Base-by-base conservation (phyloP, 1,140 invertebrate species). In the Gryllus bimaculatus region DNA sequence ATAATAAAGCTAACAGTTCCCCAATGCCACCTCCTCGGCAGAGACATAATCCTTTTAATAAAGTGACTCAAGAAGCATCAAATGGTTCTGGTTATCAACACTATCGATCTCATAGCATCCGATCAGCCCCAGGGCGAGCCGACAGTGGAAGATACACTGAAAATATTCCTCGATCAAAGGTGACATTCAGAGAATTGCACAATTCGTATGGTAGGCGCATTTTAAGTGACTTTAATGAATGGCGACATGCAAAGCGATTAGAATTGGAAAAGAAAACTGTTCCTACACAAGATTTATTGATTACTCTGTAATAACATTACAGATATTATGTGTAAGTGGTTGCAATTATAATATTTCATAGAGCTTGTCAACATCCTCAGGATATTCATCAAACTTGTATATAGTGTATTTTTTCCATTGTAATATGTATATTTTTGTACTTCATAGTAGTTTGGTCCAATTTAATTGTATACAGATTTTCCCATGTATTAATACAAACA, bases 11-110 rank as follows among this genome's bases (percentile, higher is more conserved):
- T 20, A 81, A 82, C 13, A 82, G 82, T 21, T 89, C 88, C 1
- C 91, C 92, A 0, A 88, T 89, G 80, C 89, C 90, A 47, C 91
- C 92, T 13, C 91, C 91, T 6, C 85, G 90, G 47, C 88, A 90
- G 26, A 85, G 91, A n/a, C 90, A 91, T 78, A 92, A 92, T 85
- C 91, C 91, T 3, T 93, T 92, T 76, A 92, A 93, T 82, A 88
- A 88, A 78, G 75, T 78, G 12, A 74, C 74, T 8, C 75, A 49
- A 8, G 66, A 47, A 21, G 77, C 48, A 78, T 75, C 49, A n/a
- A 13, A 26, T 76, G 78, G 75, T 0, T 54, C 47, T 66, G 10
- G 48, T 82, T 81, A 81, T 81, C 48, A 84, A 82, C 85, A 90
- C 83, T 86, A 88, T 79, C 84, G 89, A 76, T 89, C 89, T 0